Evolutionary conservation across 2,888 invertebrate species (phyloP), one percentile per base, ranked within the genome.

Genomic region (Ferrisia virgata): DNA sequence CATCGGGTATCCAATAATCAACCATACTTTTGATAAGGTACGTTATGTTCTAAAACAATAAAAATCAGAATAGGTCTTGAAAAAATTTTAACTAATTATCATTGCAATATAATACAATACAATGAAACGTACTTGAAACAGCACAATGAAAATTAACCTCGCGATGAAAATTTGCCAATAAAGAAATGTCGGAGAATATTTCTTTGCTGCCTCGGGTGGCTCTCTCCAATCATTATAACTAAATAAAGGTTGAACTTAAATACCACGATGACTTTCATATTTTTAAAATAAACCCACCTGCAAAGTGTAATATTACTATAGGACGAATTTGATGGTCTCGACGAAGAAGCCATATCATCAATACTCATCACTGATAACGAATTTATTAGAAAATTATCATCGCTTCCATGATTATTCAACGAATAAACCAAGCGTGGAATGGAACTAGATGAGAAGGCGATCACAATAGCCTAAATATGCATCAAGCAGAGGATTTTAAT

Each of bases 381-480:
- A 88, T 92, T 92, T 87, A 96, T 92, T 47, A 97, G 91, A 89
- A 95, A 98, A 39, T 95, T 94, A 28, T 92, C 88, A 76, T 97
- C 90, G 0, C 91, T 90, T 15, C 90, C 90, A 88, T 92, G 90
- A 25, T 93, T 92, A 85, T 92, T 91, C 2, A 91, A 88, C 85
- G 91, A 90, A 89, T 97, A 98, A 40, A 97, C 95, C 85, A 97
- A 89, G 15, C 95, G 93, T 5, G 98, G 98, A 87, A 99, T 96
- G 90, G 97, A 96, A 88, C 97, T 96, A 0, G 97, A 97, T 3
- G 98, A 98, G 89, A 99, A 96, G 9, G 98, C 97, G 88, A 99
- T 98, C 87, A 99, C 97, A 88, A 98, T 95, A 36, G 95, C 98
- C 98, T 98, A 89, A 36, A 31, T 0, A 13, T 0, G 15, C 4